Base-by-base conservation (phyloP, 2,797 vertebrate genomes). In the Lates japonicus region DNA sequence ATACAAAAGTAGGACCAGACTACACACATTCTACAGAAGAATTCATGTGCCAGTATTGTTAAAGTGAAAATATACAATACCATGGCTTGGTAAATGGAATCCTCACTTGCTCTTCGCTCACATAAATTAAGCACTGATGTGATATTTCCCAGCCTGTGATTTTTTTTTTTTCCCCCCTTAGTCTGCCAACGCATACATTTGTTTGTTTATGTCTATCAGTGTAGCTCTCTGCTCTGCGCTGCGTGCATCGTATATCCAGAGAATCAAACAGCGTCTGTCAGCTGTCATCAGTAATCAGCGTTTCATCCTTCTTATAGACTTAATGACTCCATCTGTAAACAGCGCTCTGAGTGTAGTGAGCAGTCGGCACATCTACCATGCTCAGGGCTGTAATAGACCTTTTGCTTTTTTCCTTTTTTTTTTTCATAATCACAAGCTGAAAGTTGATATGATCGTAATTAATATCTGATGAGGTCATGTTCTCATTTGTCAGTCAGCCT, bases 251-350 rank as follows among this genome's bases (percentile, higher is more conserved):
- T n/a, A 60, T 74, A 76, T 72, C 42, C 65, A 0, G 31, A 77
- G 74, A 73, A 70, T 80, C 81, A 81, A 76, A 70, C 25, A 29
- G 13, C 49, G 58, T 78, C 85, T 72, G 81, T 88, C 82, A 83
- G 70, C 84, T 85, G 82, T 82, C 82, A 37, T 74, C 57, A 61
- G 46, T 70, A 51, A 88, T 81, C 76, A 74, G 68, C 5, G 55
- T 81, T 80, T 85, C 55, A 71, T 82, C 68, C 41, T 54, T 78
- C 33, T 69, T 22, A 74, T 33, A 74, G 61, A 48, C 71, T 67
- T 33, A 25, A 78, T 70, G 76, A 80, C 74, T 86, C 62, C 1
- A 25, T 69, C 57, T 63, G 64, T 70, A 78, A 82, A 78, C 76
- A 42, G 70, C 2, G 16, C 70, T 78, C 64, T 42, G 55, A 70